phyloP scores from a whole-genome alignment of 1,140 invertebrate species.

The Drosophila elegans region DNA sequence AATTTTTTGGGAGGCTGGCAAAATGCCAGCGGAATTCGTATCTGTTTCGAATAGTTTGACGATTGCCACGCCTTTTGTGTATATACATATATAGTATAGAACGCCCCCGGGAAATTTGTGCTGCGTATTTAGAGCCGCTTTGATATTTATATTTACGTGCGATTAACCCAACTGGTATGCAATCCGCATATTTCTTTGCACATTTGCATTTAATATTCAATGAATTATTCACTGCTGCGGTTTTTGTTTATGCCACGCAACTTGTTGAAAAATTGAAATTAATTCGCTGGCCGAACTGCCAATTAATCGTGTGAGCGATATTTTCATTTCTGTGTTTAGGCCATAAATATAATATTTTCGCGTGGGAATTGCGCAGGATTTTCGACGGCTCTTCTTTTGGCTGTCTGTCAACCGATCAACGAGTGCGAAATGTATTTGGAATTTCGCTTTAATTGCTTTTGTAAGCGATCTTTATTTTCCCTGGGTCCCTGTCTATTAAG shows the following conservation, averaged over 20 bases:
- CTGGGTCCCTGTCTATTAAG: conserved; percentile 36
- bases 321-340: conserved; percentile 44
- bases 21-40: conserved; percentile 72
- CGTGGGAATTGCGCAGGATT: conserved; percentile 38
- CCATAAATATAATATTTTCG: conserved; percentile 46
- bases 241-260: conserved; percentile 40
- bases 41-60: conserved; percentile 74
- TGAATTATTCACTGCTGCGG: conserved; percentile 38
- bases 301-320: conserved; percentile 57
- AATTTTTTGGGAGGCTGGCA: conserved; percentile 54
- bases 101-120: conserved; percentile 30
- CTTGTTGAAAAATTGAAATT: conserved; percentile 50
- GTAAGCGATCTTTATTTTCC: conserved; percentile 46
- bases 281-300: conserved; percentile 41
- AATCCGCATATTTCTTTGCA: conserved; percentile 26
- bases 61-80: conserved; percentile 20
- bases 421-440: conserved; percentile 22
- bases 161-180: conserved; percentile 63
- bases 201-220: conserved; percentile 46
- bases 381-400: conserved; percentile 4
- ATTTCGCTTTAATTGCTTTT: conserved; percentile 56
- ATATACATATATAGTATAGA: neutral
- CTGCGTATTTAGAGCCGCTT: conserved; percentile 66
- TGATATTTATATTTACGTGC: conserved; percentile 76
- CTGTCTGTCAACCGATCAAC: conserved; percentile 66